These are phyloP conservation scores for Ferrisia virgata DNA, from an alignment of 2,888 invertebrate species.

Conservation along the genomic window DNA sequence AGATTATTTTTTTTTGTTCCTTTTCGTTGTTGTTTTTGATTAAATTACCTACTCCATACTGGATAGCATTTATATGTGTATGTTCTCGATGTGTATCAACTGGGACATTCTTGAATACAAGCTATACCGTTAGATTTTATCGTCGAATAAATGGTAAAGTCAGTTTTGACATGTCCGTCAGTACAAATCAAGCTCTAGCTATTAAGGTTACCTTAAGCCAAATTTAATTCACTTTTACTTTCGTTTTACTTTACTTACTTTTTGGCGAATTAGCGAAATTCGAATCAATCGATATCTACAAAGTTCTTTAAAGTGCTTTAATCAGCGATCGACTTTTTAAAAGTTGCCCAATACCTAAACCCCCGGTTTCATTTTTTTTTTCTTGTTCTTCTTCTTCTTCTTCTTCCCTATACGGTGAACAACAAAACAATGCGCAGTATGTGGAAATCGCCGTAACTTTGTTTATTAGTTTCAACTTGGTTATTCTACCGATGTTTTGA, in stretches of 20 bases:
- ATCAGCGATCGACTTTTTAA: conserved; percentile 20
- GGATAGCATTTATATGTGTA: neutral
- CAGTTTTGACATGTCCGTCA: conserved; percentile 21
- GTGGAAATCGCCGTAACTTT: conserved; percentile 35
- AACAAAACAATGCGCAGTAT: conserved; percentile 27
- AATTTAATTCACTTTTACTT: conserved; percentile 10
- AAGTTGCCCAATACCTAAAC: neutral
- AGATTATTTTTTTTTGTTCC: neutral
- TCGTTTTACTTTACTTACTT: neutral
- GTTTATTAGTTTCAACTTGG: conserved; percentile 41
- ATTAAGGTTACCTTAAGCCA: neutral
- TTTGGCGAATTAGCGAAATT: neutral
- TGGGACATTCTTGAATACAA: neutral
- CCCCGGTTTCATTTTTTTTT: neutral
- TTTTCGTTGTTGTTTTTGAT: neutral
- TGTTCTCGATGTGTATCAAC: neutral
- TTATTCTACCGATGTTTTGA: conserved; percentile 40
- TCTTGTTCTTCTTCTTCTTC: too few species aligned
- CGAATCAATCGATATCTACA: neutral
- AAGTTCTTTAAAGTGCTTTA: conserved; percentile 12
- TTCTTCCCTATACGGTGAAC: neutral
- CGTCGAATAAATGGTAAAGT: neutral
- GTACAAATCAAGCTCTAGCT: neutral
- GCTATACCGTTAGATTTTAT: neutral
- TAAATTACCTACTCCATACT: too few species aligned